A percentile compares a stretch with the other conserved stretches of the same genome.
Conservation (phyloP, 2,113 vertebrate species). For the Lynx canadensis region DNA sequence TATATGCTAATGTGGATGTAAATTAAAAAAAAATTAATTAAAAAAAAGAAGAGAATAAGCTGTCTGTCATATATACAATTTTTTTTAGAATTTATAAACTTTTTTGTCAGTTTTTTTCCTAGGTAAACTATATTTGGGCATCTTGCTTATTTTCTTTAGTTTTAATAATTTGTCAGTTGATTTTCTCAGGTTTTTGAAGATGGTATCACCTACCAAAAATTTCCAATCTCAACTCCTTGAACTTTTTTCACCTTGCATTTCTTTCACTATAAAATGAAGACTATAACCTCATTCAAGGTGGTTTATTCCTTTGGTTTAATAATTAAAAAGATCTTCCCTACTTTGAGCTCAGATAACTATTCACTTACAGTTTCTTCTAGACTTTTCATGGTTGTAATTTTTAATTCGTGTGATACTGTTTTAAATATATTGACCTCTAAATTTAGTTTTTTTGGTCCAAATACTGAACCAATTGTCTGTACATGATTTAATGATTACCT, state of each 20-base stretch:
- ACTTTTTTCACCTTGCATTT: background rate
- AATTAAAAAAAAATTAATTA: too few species aligned
- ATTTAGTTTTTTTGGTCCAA: constrained; percentile 33
- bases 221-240: background rate
- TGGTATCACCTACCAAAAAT: background rate
- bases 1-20: too few species aligned
- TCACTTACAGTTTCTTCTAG: constrained; percentile 24
- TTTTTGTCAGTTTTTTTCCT: background rate
- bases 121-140: background rate
- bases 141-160: background rate
- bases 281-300: background rate
- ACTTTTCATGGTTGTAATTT: background rate
- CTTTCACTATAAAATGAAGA: background rate
- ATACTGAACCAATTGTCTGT: background rate
- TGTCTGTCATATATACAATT: background rate
- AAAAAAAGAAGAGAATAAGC: background rate
- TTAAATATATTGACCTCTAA: background rate
- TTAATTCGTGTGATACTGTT: background rate
- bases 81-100: background rate
- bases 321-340: constrained; percentile 12
- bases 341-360: background rate
- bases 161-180: background rate
- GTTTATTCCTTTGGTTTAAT: constrained; percentile 1
- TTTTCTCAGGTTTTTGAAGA: constrained; percentile 29
- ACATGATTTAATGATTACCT: background rate